Conservation (phyloP, 2,888 invertebrate species). For the Melieria picta region DNA sequence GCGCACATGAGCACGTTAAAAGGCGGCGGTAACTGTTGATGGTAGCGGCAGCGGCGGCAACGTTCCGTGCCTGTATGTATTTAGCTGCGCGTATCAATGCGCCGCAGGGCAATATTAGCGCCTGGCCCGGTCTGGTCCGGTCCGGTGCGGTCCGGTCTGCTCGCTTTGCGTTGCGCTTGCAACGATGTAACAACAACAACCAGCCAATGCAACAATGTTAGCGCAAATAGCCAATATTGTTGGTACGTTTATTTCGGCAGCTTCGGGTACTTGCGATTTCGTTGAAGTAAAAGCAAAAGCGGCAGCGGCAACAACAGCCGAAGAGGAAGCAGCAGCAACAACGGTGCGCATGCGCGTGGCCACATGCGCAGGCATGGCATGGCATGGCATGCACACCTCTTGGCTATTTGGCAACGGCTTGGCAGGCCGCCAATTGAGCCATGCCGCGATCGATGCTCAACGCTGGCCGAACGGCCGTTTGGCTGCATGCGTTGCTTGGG, state of each 20-base stretch:
- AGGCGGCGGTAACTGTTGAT: constrained; percentile 28
- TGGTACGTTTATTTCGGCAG: not conserved
- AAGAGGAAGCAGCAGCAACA: no score
- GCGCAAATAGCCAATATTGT: constrained; percentile 14
- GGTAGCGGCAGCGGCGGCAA: constrained; percentile 24
- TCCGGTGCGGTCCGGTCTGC: not conserved
- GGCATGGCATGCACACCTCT: constrained; percentile 13
- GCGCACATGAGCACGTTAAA: constrained; percentile 13
- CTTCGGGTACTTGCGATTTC: constrained; percentile 9
- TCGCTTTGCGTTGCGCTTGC: no score
- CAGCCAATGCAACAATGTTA: constrained; percentile 26
- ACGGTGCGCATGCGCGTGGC: not conserved
- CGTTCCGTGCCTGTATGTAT: constrained; percentile 29
- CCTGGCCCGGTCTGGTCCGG: constrained; percentile 29
- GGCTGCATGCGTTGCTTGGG: constrained; percentile 29
- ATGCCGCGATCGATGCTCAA: not conserved
- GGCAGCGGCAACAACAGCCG: not conserved
- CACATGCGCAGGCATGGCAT: not conserved
- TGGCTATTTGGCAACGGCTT: constrained; percentile 21
- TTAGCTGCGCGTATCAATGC: constrained; percentile 43
- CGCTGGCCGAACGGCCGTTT: constrained; percentile 11
- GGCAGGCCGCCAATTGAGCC: not conserved
- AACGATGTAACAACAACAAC: constrained; percentile 15
- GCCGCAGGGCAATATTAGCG: constrained; percentile 46
- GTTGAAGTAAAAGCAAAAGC: constrained; percentile 4